A percentile compares a stretch with the other conserved stretches of the same genome.
These are phyloP conservation scores for Diorhabda sublineata DNA, from an alignment of 1,140 invertebrate genomes.

Conservation along the genomic window DNA sequence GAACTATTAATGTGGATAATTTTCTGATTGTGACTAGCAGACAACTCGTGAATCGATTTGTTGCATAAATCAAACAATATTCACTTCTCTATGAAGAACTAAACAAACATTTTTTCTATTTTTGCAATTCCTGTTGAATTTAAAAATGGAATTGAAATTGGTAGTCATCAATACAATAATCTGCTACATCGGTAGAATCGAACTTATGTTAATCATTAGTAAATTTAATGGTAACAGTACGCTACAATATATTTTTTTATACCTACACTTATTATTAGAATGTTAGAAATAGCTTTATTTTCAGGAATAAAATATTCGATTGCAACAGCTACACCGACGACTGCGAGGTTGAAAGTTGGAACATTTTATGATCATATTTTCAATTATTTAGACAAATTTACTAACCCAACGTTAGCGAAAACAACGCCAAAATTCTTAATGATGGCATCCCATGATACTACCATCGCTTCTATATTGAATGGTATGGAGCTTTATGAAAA, in stretches of 20 bases:
- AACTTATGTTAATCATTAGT: not conserved
- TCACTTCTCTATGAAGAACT: too few species aligned
- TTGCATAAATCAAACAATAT: too few species aligned
- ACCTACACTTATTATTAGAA: too few species aligned
- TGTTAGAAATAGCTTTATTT: not conserved
- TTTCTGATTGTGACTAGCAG: too few species aligned
- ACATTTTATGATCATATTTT: conserved; percentile 52
- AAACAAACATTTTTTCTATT: too few species aligned
- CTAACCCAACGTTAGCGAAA: conserved; percentile 55
- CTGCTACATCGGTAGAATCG: not conserved
- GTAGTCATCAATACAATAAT: too few species aligned
- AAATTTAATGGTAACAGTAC: not conserved
- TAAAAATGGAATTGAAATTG: too few species aligned
- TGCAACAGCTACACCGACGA: conserved; percentile 48
- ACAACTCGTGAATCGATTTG: too few species aligned
- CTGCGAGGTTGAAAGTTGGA: conserved; percentile 56
- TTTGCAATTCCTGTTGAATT: too few species aligned
- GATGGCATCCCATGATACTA: conserved; percentile 64
- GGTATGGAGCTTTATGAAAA: conserved; percentile 66
- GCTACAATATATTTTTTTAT: not conserved
- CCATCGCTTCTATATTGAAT: conserved; percentile 68
- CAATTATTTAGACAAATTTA: conserved; percentile 11
- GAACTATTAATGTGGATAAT: too few species aligned
- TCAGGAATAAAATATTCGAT: not conserved
- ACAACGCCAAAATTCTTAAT: conserved; percentile 57